Conservation (phyloP, 2,113 vertebrate species). For the Mastomys coucha region DNA sequence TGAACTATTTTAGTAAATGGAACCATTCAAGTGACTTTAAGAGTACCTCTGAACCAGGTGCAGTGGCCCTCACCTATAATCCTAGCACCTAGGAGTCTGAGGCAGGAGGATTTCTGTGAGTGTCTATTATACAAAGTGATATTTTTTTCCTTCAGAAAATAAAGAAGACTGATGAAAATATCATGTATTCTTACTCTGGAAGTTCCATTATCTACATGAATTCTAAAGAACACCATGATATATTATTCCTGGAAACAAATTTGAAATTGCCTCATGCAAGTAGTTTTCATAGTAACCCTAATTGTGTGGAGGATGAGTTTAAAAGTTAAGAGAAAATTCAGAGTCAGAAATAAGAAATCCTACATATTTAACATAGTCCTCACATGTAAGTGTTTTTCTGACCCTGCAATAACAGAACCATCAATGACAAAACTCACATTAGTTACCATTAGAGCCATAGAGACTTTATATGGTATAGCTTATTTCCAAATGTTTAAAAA, state of each 20-base stretch:
- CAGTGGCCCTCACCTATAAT: too few species aligned
- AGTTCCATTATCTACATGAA: not conserved
- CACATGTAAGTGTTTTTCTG: not conserved
- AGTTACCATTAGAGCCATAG: not conserved
- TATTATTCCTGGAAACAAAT: not conserved
- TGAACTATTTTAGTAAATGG: not conserved
- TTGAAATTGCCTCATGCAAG: not conserved
- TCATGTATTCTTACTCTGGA: not conserved
- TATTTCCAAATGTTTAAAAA: not conserved
- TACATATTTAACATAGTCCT: not conserved
- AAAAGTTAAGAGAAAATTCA: constrained; percentile 32
- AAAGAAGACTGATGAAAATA: not conserved
- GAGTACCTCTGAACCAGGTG: too few species aligned
- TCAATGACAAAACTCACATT: not conserved
- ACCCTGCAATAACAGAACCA: not conserved
- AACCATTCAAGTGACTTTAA: not conserved
- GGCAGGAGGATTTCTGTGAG: not conserved
- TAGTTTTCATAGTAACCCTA: constrained; percentile 9
- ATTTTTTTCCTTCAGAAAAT: not conserved
- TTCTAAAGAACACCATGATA: not conserved
- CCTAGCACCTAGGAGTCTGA: not conserved
- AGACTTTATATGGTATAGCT: not conserved
- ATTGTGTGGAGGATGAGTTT: not conserved
- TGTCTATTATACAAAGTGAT: not conserved
- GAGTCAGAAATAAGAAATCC: not conserved